phyloP scores from a whole-genome alignment of 2,888 invertebrate genomes.

The Mayetiola destructor region DNA sequence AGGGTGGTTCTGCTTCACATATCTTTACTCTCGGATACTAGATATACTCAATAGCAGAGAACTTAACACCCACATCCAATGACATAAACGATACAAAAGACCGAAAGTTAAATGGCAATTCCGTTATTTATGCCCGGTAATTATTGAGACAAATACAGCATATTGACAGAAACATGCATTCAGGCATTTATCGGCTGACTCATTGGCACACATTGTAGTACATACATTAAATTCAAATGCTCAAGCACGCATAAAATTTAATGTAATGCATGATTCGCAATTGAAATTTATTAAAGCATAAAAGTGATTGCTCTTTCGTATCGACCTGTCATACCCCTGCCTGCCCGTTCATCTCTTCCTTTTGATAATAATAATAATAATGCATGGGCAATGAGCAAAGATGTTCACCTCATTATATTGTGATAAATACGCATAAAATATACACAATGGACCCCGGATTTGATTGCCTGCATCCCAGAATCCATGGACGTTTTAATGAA shows the following conservation, averaged over 20 bases:
- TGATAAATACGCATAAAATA: conserved; percentile 5
- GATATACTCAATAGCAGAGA: too few relatives aligned
- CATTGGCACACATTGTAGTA: neutral
- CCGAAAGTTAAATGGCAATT: neutral
- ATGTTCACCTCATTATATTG: conserved; percentile 8
- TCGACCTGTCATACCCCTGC: too few relatives aligned
- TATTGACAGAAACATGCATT: too few relatives aligned
- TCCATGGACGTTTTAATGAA: too few relatives aligned
- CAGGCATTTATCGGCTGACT: too few relatives aligned
- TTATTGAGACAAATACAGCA: conserved; percentile 9
- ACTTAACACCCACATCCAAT: neutral
- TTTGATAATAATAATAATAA: too few relatives aligned
- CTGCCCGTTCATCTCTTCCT: too few relatives aligned
- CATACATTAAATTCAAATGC: neutral
- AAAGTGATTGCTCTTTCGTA: conserved; percentile 11
- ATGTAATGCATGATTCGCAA: neutral
- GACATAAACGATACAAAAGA: neutral
- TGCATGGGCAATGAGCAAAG: too few relatives aligned
- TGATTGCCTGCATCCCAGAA: neutral
- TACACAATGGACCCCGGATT: neutral
- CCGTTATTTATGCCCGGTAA: conserved; percentile 2
- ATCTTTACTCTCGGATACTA: too few relatives aligned
- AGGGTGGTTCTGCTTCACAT: too few relatives aligned
- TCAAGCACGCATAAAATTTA: neutral
- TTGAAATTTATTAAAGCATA: conserved; percentile 13